These are phyloP conservation scores for Crotalus tigris DNA, from an alignment of 2,113 vertebrate genomes.

Conservation along the genomic window DNA sequence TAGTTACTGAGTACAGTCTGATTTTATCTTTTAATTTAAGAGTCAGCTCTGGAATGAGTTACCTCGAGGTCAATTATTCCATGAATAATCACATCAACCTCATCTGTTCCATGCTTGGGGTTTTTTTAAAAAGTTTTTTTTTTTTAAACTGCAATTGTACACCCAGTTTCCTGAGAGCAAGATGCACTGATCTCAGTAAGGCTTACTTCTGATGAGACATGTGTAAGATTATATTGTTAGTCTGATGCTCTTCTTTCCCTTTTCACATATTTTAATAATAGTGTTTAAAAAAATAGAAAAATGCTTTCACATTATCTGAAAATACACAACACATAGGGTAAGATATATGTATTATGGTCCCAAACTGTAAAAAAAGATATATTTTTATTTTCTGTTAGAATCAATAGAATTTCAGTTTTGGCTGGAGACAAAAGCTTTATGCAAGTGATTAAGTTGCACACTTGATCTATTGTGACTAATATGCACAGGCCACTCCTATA, in stretches of 20 bases:
- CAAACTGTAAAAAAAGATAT: not conserved
- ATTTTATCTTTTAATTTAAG: conserved; percentile 18
- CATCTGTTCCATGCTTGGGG: not conserved
- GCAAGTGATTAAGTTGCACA: not conserved
- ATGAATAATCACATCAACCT: not conserved
- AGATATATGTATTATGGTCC: not conserved
- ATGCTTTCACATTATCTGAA: not conserved
- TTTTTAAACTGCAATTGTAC: not conserved
- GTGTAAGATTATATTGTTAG: not conserved
- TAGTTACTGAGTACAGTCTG: not conserved
- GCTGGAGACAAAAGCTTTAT: not conserved
- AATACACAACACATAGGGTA: not conserved
- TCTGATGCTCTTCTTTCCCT: not conserved
- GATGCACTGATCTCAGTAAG: not conserved
- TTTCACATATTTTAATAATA: not conserved
- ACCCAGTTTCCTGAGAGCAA: not conserved
- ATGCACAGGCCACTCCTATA: not conserved
- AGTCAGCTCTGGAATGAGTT: not conserved
- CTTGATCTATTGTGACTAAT: not conserved
- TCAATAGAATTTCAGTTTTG: not conserved
- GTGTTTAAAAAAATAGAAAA: not conserved
- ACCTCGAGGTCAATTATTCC: not conserved
- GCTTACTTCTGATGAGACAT: not conserved
- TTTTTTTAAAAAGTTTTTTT: not conserved
- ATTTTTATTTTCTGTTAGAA: not conserved